Evolutionary conservation across 2,888 invertebrate species (phyloP).

Genomic region (Eristalis tenax): DNA sequence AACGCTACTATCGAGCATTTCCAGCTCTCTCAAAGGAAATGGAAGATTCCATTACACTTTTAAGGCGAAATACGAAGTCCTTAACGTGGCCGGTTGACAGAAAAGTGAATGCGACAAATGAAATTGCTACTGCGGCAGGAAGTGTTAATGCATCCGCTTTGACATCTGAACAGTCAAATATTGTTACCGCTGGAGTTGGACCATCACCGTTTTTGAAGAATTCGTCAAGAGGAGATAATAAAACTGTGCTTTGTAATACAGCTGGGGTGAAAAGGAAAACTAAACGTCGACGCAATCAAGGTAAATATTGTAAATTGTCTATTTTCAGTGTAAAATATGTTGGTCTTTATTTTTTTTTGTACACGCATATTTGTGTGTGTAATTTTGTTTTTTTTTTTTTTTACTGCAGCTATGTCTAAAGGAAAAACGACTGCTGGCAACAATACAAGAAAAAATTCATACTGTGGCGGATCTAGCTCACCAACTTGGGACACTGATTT

Average conservation of each 20-base stretch:
- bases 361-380: no score
- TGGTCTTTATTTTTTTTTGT: no score
- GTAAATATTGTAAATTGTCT: conserved; percentile 57
- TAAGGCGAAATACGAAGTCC: conserved; percentile 75
- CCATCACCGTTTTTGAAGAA: conserved; percentile 38
- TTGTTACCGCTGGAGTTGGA: conserved; percentile 27
- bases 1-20: conserved; percentile 90
- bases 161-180: conserved; percentile 21
- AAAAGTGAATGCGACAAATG: conserved; percentile 76
- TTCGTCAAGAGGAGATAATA: conserved; percentile 51
- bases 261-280: conserved; percentile 77
- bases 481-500: conserved; percentile 79
- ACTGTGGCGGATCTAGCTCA: conserved; percentile 73
- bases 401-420: conserved; percentile 74
- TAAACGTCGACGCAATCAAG: conserved; percentile 78
- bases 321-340: no score
- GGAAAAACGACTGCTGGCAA: conserved; percentile 73
- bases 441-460: conserved; percentile 74
- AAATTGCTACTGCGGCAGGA: conserved; percentile 74
- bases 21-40: conserved; percentile 85
- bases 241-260: conserved; percentile 73
- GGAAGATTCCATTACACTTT: conserved; percentile 76
- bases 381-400: not conserved
- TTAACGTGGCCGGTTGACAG: conserved; percentile 76
- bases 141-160: conserved; percentile 45